phyloP scores from a whole-genome alignment of 1,140 invertebrate species.

The Heliconius congener region DNA sequence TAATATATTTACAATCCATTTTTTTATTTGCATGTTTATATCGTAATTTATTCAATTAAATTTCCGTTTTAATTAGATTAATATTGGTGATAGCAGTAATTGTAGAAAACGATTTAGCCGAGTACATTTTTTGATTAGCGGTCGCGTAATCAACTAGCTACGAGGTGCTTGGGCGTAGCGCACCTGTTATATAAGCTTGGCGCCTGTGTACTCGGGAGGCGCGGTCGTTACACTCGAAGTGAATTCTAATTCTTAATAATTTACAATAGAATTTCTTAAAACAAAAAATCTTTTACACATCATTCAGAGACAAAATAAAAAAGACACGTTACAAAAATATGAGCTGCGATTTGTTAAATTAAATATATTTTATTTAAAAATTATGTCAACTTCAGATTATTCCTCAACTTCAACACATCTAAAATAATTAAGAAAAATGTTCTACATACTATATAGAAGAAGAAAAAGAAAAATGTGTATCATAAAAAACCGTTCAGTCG shows the following conservation, averaged over 20 bases:
- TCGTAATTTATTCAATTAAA: too few species aligned
- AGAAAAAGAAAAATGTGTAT: constrained; percentile 48
- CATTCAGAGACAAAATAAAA: not conserved
- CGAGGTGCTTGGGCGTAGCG: not conserved
- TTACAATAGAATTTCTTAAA: too few species aligned
- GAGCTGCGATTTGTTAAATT: not conserved
- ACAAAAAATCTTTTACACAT: not conserved
- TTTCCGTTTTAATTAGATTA: too few species aligned
- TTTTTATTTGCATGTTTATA: not conserved
- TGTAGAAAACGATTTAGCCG: too few species aligned
- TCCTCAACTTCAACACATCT: not conserved
- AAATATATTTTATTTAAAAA: not conserved
- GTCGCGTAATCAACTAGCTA: not conserved
- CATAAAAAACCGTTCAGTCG: constrained; percentile 65
- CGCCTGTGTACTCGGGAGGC: not conserved
- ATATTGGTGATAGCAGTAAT: too few species aligned
- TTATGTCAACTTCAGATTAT: not conserved
- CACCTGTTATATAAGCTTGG: not conserved
- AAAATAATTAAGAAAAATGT: constrained; percentile 22
- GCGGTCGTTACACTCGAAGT: not conserved
- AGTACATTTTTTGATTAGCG: too few species aligned
- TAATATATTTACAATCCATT: too few species aligned
- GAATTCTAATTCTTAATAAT: not conserved
- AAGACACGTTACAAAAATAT: not conserved
- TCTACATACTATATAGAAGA: constrained; percentile 18